These are phyloP conservation scores for Anthonomus grandis DNA, from an alignment of 1,140 invertebrate species.

Conservation along the genomic window DNA sequence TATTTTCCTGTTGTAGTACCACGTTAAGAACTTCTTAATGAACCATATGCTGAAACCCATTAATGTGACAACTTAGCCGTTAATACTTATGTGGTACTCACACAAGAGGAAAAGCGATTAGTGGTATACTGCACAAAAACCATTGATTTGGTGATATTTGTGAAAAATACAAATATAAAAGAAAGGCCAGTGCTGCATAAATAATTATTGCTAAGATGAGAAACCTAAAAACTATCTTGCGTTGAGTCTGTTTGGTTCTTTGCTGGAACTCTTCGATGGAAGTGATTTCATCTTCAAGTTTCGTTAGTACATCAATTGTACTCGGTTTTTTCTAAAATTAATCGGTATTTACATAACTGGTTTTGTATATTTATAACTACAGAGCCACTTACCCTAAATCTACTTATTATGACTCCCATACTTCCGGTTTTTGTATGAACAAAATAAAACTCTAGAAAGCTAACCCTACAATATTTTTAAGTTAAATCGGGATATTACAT, in stretches of 20 bases:
- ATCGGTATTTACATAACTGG: not conserved
- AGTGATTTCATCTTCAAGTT: slow-evolving; percentile 76
- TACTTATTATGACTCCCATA: slow-evolving; percentile 44
- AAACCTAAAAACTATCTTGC: slow-evolving; percentile 73
- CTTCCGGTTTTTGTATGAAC: too few species aligned
- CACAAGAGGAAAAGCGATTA: slow-evolving; percentile 75
- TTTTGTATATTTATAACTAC: not conserved
- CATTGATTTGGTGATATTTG: slow-evolving; percentile 65
- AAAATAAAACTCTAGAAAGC: too few species aligned
- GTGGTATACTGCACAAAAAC: slow-evolving; percentile 67
- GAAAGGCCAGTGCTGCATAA: slow-evolving; percentile 69
- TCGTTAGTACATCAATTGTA: slow-evolving; percentile 71
- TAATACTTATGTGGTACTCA: slow-evolving; percentile 57
- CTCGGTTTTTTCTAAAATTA: slow-evolving; percentile 72
- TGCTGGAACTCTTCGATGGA: slow-evolving; percentile 74
- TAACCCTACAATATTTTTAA: too few species aligned
- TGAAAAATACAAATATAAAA: slow-evolving; percentile 78
- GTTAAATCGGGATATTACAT: too few species aligned
- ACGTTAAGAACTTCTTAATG: slow-evolving; percentile 73
- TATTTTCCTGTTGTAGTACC: slow-evolving; percentile 85
- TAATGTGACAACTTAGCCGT: not conserved
- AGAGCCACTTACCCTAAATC: slow-evolving; percentile 40
- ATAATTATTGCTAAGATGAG: slow-evolving; percentile 76
- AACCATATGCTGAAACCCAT: slow-evolving; percentile 68
- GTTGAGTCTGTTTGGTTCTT: slow-evolving; percentile 74